Conservation (phyloP, 1,140 invertebrate genomes). For the Tetragonula clypearis region DNA sequence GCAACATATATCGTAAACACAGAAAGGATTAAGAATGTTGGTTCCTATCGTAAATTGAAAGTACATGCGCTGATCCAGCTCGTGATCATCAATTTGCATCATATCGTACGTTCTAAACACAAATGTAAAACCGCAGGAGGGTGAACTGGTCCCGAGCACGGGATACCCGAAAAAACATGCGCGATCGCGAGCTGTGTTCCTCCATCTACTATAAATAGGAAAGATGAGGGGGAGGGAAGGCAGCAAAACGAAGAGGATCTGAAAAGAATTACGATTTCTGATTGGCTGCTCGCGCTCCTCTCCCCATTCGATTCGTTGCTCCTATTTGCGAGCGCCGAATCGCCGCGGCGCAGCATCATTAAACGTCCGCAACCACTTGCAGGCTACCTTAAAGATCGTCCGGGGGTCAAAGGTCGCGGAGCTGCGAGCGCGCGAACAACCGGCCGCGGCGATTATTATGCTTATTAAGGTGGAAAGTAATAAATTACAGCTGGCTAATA, state of each 20-base stretch:
- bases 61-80: not conserved
- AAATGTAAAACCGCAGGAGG: constrained; percentile 12
- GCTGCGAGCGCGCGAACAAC: constrained; percentile 47
- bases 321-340: not conserved
- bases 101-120: constrained; percentile 1
- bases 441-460: constrained; percentile 67
- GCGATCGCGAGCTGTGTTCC: constrained; percentile 14
- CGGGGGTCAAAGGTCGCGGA: constrained; percentile 76
- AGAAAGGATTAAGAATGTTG: not conserved
- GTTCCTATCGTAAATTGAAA: not conserved
- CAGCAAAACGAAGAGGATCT: not conserved
- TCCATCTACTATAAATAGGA: constrained; percentile 39
- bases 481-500: constrained; percentile 78
- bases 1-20: not conserved
- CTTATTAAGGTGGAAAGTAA: constrained; percentile 82
- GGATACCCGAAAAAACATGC: constrained; percentile 42
- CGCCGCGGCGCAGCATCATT: constrained; percentile 74
- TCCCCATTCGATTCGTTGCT: not conserved
- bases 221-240: not conserved
- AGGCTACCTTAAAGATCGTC: constrained; percentile 81
- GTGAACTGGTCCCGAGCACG: not conserved
- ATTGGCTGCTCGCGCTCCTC: not conserved
- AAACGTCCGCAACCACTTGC: constrained; percentile 73
- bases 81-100: not conserved
- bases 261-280: constrained; percentile 45